Evolutionary conservation across 23 tunicate species (phyloP).

Genomic region (Botrylloides violaceus): DNA sequence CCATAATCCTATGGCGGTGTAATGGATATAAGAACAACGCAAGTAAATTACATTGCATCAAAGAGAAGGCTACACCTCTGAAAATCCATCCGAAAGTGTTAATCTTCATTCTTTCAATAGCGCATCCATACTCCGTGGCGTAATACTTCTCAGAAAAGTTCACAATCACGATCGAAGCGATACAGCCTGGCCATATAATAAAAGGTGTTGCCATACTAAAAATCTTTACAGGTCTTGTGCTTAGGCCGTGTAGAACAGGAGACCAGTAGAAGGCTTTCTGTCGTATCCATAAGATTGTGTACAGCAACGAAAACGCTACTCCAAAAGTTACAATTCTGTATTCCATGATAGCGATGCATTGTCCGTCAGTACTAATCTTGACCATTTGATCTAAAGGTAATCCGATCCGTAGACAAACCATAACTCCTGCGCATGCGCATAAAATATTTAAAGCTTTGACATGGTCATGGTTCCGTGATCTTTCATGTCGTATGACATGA

Average conservation of each 20-base stretch:
- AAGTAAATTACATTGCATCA: constrained; percentile 14
- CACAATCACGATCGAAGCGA: constrained; percentile 1
- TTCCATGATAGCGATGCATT: not conserved
- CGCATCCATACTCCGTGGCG: constrained; percentile 15
- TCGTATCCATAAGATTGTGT: constrained; percentile 4
- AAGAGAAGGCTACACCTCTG: constrained; percentile 1
- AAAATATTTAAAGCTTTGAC: not conserved
- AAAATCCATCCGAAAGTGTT: constrained; percentile 2
- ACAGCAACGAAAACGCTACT: not conserved
- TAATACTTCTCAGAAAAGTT: constrained; percentile 2
- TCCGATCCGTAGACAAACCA: constrained; percentile 4
- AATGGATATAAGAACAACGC: constrained; percentile 4
- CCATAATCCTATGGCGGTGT: not conserved
- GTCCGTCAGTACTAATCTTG: not conserved
- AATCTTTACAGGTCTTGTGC: not conserved
- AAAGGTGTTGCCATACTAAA: not conserved
- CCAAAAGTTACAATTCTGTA: constrained; percentile 6
- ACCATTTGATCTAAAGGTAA: not conserved
- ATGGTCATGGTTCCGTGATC: not conserved
- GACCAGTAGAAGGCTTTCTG: constrained; percentile 17
- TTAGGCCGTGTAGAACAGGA: constrained; percentile 1
- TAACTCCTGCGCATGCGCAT: constrained; percentile 1
- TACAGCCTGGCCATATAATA: constrained; percentile 8
- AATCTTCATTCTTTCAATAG: not conserved
- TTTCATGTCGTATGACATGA: not conserved